phyloP scores from a whole-genome alignment of 1,140 invertebrate genomes.

The Saxidomus purpurata region DNA sequence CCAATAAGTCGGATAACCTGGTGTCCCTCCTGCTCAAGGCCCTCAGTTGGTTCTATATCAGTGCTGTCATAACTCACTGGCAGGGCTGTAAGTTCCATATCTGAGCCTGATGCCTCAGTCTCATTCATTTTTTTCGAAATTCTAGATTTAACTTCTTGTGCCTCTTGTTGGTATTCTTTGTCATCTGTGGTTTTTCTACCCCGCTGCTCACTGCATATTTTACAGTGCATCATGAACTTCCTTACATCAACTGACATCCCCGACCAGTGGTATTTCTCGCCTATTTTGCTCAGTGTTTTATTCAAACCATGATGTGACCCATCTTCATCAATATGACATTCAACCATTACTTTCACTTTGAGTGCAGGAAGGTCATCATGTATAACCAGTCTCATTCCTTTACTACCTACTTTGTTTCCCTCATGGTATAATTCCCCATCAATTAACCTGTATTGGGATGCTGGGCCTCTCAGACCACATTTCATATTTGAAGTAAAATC shows the following conservation, averaged over 20 bases:
- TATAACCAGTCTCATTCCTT: slow-evolving; percentile 39
- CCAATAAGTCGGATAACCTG: slow-evolving; percentile 54
- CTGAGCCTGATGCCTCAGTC: neutral
- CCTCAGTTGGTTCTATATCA: slow-evolving; percentile 13
- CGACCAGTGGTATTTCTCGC: slow-evolving; percentile 35
- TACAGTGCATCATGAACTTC: slow-evolving; percentile 63
- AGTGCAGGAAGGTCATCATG: slow-evolving; percentile 59
- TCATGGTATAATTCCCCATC: slow-evolving; percentile 60
- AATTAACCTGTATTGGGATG: slow-evolving; percentile 45
- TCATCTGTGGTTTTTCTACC: neutral
- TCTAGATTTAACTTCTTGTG: slow-evolving; percentile 13
- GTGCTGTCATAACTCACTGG: slow-evolving; percentile 26
- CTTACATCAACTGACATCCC: slow-evolving; percentile 54
- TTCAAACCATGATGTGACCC: slow-evolving; percentile 56
- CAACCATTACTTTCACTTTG: slow-evolving; percentile 62
- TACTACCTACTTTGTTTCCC: slow-evolving; percentile 48
- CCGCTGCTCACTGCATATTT: slow-evolving; percentile 35
- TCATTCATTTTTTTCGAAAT: slow-evolving; percentile 37
- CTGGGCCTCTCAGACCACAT: slow-evolving; percentile 51
- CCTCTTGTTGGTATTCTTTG: slow-evolving; percentile 23
- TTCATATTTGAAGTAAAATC: slow-evolving; percentile 61
- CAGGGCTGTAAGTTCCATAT: neutral
- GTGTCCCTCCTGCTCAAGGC: slow-evolving; percentile 9
- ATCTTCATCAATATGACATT: slow-evolving; percentile 63
- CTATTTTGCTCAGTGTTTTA: slow-evolving; percentile 43